Evolutionary conservation across 2,113 vertebrate species (phyloP), one percentile per base, ranked within the genome.

Genomic region (Martes martes): DNA sequence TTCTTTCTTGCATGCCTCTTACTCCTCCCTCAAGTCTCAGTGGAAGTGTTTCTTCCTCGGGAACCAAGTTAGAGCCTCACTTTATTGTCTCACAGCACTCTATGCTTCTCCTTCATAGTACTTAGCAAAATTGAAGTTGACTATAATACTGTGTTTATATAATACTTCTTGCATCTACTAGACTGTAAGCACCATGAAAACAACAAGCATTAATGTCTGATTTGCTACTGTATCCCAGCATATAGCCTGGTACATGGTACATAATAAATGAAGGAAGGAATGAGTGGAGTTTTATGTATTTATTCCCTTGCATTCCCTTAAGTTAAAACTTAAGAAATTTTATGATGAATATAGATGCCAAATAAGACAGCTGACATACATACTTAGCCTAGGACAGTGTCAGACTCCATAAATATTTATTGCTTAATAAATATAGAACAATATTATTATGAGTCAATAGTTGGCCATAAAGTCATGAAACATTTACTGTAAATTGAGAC

Each of bases 391-490:
- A 85, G 42, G 76, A 81, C 33, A 69, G 19, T 89, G 36, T 18
- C 67, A 61, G 50, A 52, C 16, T 83, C 36, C 31, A 52, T 91
- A 89, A 82, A 69, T 78, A 86, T 78, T 65, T 85, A 69, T 85
- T 67, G 28, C 28, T 87, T 89, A 89, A 52, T 84, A 81, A 78
- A 86, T 55, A 84, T n/a, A 73, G 28, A 91, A 65, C 19, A 80
- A 47, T 33, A 59, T 80, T 78, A 73, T 74, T 78, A 82, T 33
- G 39, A 69, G 50, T 71, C 61, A 90, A 67, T 82, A 95, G 13
- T n/a, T 87, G 28, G 19, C n/a, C 47, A 87, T 85, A 55, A 85
- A 94, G 39, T 45, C 76, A 90, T 87, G 95, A 85, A 81, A 82
- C 36, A 84, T 33, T 87, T 91, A 82, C 76, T 65, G 42, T 84